Evolutionary conservation across 2,113 vertebrate species (phyloP), one percentile per base, ranked within the genome.

Genomic region (Dromaius novaehollandiae): DNA sequence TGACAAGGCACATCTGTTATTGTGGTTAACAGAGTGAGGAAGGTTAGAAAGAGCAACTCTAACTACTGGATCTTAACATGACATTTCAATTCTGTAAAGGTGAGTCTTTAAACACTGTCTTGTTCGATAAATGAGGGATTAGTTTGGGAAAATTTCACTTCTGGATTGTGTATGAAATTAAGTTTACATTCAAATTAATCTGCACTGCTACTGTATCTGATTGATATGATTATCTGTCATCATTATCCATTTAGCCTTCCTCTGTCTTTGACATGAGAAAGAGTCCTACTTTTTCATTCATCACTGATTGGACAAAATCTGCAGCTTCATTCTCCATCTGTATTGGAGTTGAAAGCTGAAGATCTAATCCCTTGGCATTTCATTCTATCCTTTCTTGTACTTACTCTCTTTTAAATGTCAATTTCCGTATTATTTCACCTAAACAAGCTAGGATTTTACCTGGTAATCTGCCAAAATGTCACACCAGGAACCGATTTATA

Each of bases 111-210:
- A 81, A 73, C 22, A 70, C 74, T 73, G n/a, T 80, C 42, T 40
- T 78, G 10, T 84, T 93, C 93, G 82, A 90, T 24, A 90, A 48
- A 82, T 87, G 66, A 82, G 34, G 5, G 28, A 82, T 68, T 6
- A 53, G 20, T 76, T 90, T 48, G 82, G 42, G 42, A 91, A 81
- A 55, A 94, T 48, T 71, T 69, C 15, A 61, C 25, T 51, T 79
- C 32, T 94, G 50, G 68, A 8, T n/a, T 79, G 18, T 69, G 38
- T 76, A 89, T 68, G 34, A 93, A 92, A 94, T 91, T 82, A 91
- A 91, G 82, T 71, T 87, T 93, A 34, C 7, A 42, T 91, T 94
- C 30, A 85, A 89, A 95, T 95, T 89, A 85, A 79, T 91, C 21
- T 82, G 34, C 55, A 63, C 44, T 48, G 21, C 9, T 65, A 73